Evolutionary conservation across 2,797 vertebrate genomes (phyloP), one percentile per base, ranked within the genome.

Genomic region (Tadarida brasiliensis): DNA sequence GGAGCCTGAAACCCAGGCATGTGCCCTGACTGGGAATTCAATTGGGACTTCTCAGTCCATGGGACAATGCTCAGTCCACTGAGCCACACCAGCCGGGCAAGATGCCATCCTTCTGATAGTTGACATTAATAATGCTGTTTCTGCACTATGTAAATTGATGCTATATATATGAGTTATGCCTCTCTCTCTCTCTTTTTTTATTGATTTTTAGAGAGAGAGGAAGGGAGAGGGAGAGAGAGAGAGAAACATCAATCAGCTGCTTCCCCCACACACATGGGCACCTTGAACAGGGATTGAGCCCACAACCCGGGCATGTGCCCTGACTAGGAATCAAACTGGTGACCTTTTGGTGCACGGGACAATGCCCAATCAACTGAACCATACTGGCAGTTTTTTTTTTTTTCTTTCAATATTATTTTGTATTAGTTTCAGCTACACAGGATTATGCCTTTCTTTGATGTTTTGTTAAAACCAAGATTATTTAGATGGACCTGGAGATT

Each of bases 91-190:
- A 14, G 49, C 49, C 10, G 10, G 49, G 49, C 49, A 97, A 90
- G 96, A 96, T 96, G 90, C 30, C 94, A 96, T 96, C 92, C 51
- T 97, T 98, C 92, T 96, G 87, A 94, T 56, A 94, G 26, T 83
- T 97, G 95, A 94, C 80, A 94, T 95, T 96, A 97, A 93, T 70
- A 95, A 63, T 76, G 44, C 92, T 97, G 51, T 94, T 97, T 97
- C 96, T 98, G 91, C 94, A 90, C 94, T 90, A 97, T 92, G 59
- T 92, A 95, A 87, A 63, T 97, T 92, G 96, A 77, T 93, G 35
- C 74, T 97, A 39, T 91, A 89, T 91, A 89, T 96, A 84, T 95
- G 63, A 96, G 98, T 97, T 90, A 39, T 78, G 28, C 54, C 24
- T 57, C 76, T 35, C n/a, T 57, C 24, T 68, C 39, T 44, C 39